Evolutionary conservation across 1,140 invertebrate genomes (phyloP).

Genomic region (Leguminivora glycinivorella): DNA sequence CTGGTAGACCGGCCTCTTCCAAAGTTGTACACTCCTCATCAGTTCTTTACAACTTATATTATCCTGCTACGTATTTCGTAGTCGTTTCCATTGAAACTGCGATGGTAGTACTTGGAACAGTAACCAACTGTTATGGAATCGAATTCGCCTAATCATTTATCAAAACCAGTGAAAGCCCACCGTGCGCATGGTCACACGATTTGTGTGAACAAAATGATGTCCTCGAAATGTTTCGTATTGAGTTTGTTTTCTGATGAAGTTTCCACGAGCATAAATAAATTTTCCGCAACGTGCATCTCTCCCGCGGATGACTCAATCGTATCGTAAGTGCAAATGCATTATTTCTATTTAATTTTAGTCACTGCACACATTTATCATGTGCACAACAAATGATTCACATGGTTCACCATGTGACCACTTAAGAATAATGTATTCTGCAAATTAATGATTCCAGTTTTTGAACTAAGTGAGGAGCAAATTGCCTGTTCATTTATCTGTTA

Average conservation of each 20-base stretch:
- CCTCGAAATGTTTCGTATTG: background rate
- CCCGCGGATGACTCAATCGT: constrained; percentile 11
- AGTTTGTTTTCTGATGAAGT: background rate
- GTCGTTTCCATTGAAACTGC: too few species aligned
- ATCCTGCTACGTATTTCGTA: too few species aligned
- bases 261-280: background rate
- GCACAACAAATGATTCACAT: constrained; percentile 6
- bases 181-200: background rate
- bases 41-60: too few species aligned
- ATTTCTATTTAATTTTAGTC: constrained; percentile 23
- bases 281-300: constrained; percentile 17
- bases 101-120: too few species aligned
- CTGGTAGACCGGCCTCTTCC: too few species aligned
- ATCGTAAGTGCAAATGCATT: constrained; percentile 3
- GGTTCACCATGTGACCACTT: background rate
- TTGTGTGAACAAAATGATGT: constrained; percentile 2
- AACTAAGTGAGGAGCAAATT: too few species aligned
- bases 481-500: too few species aligned
- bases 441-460: too few species aligned
- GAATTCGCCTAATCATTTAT: too few species aligned
- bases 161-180: background rate
- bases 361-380: background rate
- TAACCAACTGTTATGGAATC: too few species aligned
- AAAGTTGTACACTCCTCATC: too few species aligned
- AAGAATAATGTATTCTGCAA: too few species aligned